Evolutionary conservation across 2,113 vertebrate species (phyloP), one percentile per base, ranked within the genome.

Genomic region (Prolemur simus): DNA sequence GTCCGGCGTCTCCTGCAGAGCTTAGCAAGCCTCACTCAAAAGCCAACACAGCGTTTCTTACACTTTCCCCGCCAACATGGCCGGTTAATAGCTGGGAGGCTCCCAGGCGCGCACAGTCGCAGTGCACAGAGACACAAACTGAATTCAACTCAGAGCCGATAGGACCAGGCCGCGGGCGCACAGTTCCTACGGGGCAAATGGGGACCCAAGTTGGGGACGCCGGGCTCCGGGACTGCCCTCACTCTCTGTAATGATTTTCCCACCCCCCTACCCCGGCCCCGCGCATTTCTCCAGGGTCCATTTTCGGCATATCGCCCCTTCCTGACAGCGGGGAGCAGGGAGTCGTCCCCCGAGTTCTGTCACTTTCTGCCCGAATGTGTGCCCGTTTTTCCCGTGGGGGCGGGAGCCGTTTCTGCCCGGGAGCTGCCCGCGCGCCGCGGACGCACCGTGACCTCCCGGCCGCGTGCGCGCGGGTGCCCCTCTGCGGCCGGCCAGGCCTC

Each of bases 91-190:
- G 88, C 45, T 1, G 8, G n/a, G 56, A 42, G 91, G 58, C 25
- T 39, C 76, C 60, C n/a, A 0, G 34, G 45, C 15, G 9, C 14
- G 12, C 32, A 25, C 2, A 1, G 45, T 27, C 21, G 8, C 42
- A 20, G 56, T 3, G 60, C 8, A 45, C 74, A 5, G 76, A n/a
- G 27, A 12, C 32, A 29, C 54, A 21, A 15, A 89, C 32, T 9
- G 58, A 74, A 92, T 21, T 47, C 68, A 15, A 27, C 37, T 45
- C 47, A 15, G 83, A 2, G 15, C 27, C 6, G 17, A 39, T 76
- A 18, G 77, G 54, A 47, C 15, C 2, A 2, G 27, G 60, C 63
- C 25, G 20, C 5, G 15, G 52, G 49, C 37, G 13, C 49, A 49
- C 34, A 54, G 27, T 14, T 52, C 76, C 73, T 64, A 45, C 0